Base-by-base conservation (phyloP, 2,888 invertebrate genomes). In the Dorcus hopei region DNA sequence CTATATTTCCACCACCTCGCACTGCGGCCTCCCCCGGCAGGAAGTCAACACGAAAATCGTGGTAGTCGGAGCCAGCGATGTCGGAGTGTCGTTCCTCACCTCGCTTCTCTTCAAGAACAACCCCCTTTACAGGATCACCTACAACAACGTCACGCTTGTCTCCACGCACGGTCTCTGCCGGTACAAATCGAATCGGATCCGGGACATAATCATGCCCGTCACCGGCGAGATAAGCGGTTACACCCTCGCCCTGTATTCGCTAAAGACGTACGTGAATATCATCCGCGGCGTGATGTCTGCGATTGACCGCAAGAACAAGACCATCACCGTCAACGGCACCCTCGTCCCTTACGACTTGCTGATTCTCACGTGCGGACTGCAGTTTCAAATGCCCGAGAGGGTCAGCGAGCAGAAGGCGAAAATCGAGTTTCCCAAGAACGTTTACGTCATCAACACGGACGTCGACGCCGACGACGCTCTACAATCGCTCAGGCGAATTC, bases 141-240 rank as follows among this genome's bases (percentile, higher is more conserved):
- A 89, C 74, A 85, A 85, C 54, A 90, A 90, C 71, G 72, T 92
- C 14, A 88, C 87, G 0, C 72, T 92, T 48, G 81, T 92, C 2
- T 87, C 88, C 0, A 83, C 85, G 2, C 82, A 87, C 68, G 89
- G 90, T 0, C 54, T 84, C 8, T 77, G 79, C 0, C 79, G 80
- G 61, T 64, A 71, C 2, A 52, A 56, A 38, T 67, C 73, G 0
- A 78, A 76, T 40, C 47, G 67, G 0, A 65, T 74, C 0, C 73
- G 79, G 0, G 79, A 81, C 26, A 76, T 75, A 0, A 82, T 87
- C 70, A 76, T 84, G 16, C 82, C 85, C 0, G 79, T 80, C 42
- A 79, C 78, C 23, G 85, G 85, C 0, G 49, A 52, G 1, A 48
- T 58, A 1, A 47, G 19, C 14, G 62, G 54, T 7, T 64, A 65